Percentiles rank a stretch among this genome's conserved stretches.
Evolutionary conservation across 1,140 invertebrate species (phyloP).

Genomic region (Portunus trituberculatus): DNA sequence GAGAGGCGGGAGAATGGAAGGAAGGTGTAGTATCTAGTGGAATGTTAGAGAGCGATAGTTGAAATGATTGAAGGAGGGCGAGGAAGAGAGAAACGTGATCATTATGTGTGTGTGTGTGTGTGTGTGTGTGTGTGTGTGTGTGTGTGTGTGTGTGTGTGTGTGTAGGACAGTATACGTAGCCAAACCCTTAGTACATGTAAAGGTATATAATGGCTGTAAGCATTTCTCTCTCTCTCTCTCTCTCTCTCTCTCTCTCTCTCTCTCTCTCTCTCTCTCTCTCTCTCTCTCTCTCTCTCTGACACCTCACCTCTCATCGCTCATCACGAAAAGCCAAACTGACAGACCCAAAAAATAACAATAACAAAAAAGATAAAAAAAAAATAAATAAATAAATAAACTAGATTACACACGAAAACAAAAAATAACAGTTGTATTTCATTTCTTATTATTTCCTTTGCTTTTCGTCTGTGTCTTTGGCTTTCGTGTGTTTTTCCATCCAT

Average conservation of each 20-base stretch:
- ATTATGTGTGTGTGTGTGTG: background rate
- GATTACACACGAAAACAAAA: background rate
- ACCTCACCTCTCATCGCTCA: background rate
- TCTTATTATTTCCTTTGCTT: background rate
- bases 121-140: slow-evolving; percentile 6
- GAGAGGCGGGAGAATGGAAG: no score
- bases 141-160: background rate
- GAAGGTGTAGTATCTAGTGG: no score
- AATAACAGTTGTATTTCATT: background rate
- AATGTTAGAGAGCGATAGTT: no score
- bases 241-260: slow-evolving; percentile 42
- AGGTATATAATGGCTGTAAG: no score
- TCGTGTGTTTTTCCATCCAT: background rate
- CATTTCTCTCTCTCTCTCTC: background rate
- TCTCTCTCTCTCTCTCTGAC: background rate
- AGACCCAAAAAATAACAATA: background rate
- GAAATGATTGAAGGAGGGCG: no score
- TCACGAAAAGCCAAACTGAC: background rate
- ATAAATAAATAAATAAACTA: background rate
- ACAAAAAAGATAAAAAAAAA: background rate
- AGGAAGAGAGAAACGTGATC: no score
- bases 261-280: slow-evolving; percentile 39
- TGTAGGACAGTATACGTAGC: no score
- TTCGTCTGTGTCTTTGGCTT: background rate
- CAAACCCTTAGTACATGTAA: background rate